These are phyloP conservation scores for Philonicus albiceps DNA, from an alignment of 2,888 invertebrate species.

Conservation along the genomic window DNA sequence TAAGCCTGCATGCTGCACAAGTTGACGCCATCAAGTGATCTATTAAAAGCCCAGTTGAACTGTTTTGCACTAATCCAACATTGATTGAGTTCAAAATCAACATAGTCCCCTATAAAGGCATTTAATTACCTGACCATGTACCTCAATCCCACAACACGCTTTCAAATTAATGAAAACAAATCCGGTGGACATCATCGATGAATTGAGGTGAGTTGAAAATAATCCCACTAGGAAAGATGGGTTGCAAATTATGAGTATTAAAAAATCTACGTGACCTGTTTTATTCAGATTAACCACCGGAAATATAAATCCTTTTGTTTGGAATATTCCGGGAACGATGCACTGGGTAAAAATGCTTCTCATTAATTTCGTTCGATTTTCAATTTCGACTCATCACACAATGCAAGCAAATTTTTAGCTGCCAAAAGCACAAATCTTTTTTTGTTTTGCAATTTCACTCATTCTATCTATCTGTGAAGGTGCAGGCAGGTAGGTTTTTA, in stretches of 20 bases:
- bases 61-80: not conserved
- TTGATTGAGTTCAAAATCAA: not conserved
- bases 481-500: not conserved
- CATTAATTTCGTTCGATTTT: not conserved
- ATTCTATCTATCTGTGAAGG: not conserved
- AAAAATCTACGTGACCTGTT: not conserved
- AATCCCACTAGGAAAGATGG: not conserved
- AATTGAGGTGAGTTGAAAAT: not conserved
- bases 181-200: not conserved
- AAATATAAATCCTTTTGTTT: not conserved
- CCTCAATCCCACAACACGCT: not conserved
- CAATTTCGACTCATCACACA: not conserved
- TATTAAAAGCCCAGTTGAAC: not conserved
- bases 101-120: not conserved
- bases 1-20: not conserved
- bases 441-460: not conserved
- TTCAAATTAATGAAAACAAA: not conserved
- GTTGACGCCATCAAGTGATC: not conserved
- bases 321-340: not conserved
- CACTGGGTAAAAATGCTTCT: not conserved
- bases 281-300: not conserved
- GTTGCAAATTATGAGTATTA: not conserved
- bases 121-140: not conserved
- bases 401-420: constrained; percentile 5
- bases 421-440: not conserved